Evolutionary conservation across 2,888 invertebrate species (phyloP).

Genomic region (Drosophila engyochracea): DNA sequence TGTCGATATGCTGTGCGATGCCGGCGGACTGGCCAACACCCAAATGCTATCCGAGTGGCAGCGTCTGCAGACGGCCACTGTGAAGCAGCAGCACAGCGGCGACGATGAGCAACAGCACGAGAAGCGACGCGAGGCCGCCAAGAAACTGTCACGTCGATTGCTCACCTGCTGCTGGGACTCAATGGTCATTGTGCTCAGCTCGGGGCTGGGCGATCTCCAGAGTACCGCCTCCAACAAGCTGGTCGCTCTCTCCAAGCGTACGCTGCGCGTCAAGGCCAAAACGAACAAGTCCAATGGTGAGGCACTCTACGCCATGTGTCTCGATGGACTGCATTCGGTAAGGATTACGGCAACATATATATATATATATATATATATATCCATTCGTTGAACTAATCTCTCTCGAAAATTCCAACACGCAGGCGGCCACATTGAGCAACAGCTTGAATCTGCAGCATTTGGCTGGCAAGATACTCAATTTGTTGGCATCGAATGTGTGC

Average conservation of each 20-base stretch:
- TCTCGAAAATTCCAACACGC: conserved; percentile 3
- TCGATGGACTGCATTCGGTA: conserved; percentile 95
- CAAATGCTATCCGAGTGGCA: conserved; percentile 96
- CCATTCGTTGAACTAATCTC: not conserved
- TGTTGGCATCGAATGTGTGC: conserved; percentile 95
- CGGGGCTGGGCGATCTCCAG: conserved; percentile 88
- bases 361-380: not conserved
- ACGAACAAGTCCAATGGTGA: conserved; percentile 88
- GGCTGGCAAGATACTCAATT: conserved; percentile 95
- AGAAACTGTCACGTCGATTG: conserved; percentile 91
- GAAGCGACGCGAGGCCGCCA: conserved; percentile 91
- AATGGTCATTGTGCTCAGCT: conserved; percentile 94
- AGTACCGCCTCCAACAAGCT: conserved; percentile 86
- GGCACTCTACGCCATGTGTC: conserved; percentile 92
- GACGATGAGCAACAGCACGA: conserved; percentile 88
- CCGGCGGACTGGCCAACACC: conserved; percentile 93
- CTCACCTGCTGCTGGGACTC: conserved; percentile 97
- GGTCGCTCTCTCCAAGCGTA: conserved; percentile 87
- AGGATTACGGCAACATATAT: conserved; percentile 4
- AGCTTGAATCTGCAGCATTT: conserved; percentile 94
- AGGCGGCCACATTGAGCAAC: conserved; percentile 96
- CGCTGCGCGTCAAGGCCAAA: conserved; percentile 84
- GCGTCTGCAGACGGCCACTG: conserved; percentile 92
- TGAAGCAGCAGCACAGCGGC: conserved; percentile 87
- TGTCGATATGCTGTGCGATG: conserved; percentile 88